phyloP scores from a whole-genome alignment of 2,888 invertebrate species.

The Eristalis arbustorum region DNA sequence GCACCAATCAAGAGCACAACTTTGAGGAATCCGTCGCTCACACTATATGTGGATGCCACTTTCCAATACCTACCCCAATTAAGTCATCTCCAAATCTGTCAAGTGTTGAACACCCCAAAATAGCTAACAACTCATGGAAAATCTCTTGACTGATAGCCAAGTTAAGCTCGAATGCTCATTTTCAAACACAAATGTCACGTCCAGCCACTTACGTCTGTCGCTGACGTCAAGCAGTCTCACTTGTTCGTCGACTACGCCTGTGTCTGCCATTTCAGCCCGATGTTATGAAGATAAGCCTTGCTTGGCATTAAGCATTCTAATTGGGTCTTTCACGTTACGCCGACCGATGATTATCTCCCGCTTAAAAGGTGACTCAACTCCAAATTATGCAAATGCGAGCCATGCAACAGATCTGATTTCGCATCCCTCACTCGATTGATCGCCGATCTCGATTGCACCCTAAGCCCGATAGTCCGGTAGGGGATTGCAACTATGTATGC shows the following conservation, averaged over 20 bases:
- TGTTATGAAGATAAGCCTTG: neutral
- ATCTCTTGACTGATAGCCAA: no score
- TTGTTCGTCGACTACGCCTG: neutral
- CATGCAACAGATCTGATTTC: neutral
- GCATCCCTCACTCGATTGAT: neutral
- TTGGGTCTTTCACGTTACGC: neutral
- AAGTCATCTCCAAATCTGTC: no score
- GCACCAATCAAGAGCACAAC: no score
- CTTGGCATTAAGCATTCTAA: neutral
- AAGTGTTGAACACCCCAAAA: no score
- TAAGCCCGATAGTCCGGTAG: neutral
- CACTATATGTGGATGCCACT: no score
- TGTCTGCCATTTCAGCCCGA: neutral
- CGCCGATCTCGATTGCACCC: neutral
- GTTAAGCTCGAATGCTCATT: neutral
- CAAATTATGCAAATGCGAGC: neutral
- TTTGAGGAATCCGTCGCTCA: no score
- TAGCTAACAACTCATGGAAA: no score
- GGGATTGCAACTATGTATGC: neutral
- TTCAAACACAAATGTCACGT: neutral
- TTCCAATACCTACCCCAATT: no score
- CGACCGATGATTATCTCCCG: neutral
- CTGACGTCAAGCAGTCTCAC: neutral
- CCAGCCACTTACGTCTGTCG: neutral
- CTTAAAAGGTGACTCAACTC: neutral